These are phyloP conservation scores for Hypotaenidia okinawae DNA, from an alignment of 2,797 vertebrate genomes.

Conservation along the genomic window DNA sequence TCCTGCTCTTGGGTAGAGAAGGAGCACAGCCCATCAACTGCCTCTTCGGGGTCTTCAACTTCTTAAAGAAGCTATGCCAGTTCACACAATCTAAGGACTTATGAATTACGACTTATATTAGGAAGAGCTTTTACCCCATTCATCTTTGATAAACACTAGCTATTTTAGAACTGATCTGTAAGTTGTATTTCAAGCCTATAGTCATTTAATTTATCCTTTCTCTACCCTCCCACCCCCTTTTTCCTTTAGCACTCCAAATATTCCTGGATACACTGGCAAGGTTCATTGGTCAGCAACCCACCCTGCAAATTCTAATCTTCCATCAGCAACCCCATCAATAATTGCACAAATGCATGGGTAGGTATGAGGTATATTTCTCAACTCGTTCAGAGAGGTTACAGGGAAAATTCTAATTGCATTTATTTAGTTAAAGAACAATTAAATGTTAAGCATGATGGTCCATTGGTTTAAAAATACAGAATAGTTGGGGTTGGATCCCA, in stretches of 20 bases:
- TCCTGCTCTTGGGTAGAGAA: no score
- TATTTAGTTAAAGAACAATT: conserved; percentile 61
- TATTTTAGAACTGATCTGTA: conserved; percentile 18
- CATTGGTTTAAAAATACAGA: not conserved
- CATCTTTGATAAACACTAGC: not conserved
- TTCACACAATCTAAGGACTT: not conserved
- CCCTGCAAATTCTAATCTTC: conserved; percentile 75
- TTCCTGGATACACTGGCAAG: conserved; percentile 83
- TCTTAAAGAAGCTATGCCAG: not conserved
- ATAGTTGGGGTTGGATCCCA: not conserved
- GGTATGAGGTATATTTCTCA: conserved; percentile 69
- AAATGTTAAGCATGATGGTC: conserved; percentile 26
- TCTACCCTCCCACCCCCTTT: not conserved
- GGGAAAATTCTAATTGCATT: conserved; percentile 26
- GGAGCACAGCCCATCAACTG: no score
- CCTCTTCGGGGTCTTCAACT: no score
- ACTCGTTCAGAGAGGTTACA: conserved; percentile 26
- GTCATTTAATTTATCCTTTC: conserved; percentile 40
- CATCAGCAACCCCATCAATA: conserved; percentile 53
- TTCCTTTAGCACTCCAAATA: conserved; percentile 77
- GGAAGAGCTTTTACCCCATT: not conserved
- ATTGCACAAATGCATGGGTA: conserved; percentile 75
- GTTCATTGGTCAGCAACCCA: conserved; percentile 77
- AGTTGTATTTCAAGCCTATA: conserved; percentile 27
- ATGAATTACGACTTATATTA: not conserved